Evolutionary conservation across 2,113 vertebrate genomes (phyloP).

Genomic region (Pomatorhinus ruficollis): DNA sequence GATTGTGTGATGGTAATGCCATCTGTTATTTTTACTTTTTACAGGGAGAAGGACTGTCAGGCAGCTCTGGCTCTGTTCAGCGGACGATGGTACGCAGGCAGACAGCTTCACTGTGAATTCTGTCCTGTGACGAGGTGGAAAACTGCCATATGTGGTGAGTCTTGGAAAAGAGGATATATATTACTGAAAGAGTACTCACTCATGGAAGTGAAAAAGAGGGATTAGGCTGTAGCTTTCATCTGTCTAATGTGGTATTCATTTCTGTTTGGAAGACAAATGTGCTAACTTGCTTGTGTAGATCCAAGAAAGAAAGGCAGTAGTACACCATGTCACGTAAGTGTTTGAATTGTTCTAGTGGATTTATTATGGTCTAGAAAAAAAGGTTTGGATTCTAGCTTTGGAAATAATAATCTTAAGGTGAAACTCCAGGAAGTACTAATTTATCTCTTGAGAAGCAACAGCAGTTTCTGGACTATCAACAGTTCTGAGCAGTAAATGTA

Average conservation of each 20-base stretch:
- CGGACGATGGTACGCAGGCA: conserved; percentile 93
- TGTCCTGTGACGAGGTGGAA: conserved; percentile 97
- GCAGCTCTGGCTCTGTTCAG: conserved; percentile 90
- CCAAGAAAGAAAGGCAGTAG: neutral
- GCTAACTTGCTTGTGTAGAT: neutral
- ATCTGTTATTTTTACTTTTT: neutral
- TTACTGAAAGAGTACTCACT: neutral
- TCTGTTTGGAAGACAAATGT: neutral
- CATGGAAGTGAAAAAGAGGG: neutral
- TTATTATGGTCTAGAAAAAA: neutral
- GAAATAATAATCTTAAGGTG: neutral
- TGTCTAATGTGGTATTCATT: neutral
- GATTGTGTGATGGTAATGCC: neutral
- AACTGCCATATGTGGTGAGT: conserved; percentile 94
- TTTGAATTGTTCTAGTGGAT: neutral
- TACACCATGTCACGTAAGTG: rapidly evolving
- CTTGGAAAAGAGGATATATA: neutral
- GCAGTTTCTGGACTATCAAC: neutral
- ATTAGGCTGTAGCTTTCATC: neutral
- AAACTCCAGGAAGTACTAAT: neutral
- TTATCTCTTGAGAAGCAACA: neutral
- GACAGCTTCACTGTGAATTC: conserved; percentile 94
- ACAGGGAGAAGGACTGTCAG: conserved; percentile 92
- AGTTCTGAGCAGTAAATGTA: neutral
- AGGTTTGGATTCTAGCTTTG: neutral